phyloP scores from a whole-genome alignment of 2,888 invertebrate genomes.

The Hyposoter dolosus region DNA sequence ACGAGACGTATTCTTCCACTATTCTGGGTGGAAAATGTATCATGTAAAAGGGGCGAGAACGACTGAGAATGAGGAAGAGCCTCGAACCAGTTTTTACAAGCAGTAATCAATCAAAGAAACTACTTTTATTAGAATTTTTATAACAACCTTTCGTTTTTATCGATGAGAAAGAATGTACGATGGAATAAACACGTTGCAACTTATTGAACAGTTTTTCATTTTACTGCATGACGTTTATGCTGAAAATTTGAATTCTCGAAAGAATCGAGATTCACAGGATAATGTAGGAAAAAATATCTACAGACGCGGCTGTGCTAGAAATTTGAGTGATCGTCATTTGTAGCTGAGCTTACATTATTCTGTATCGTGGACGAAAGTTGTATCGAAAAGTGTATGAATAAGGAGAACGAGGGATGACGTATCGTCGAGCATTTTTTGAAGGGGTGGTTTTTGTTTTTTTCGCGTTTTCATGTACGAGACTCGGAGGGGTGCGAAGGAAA shows the following conservation, averaged over 20 bases:
- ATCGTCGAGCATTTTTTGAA: slow-evolving; percentile 74
- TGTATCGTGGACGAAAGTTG: slow-evolving; percentile 26
- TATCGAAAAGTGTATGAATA: slow-evolving; percentile 64
- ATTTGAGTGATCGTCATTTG: slow-evolving; percentile 10
- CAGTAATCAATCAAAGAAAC: slow-evolving; percentile 18
- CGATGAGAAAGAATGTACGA: background rate
- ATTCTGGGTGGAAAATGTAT: slow-evolving; percentile 1
- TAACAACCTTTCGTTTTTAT: background rate
- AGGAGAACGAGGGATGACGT: slow-evolving; percentile 79
- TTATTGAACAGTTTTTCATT: background rate
- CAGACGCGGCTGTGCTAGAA: background rate
- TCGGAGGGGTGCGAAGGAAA: background rate
- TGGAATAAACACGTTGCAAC: background rate
- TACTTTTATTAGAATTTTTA: background rate
- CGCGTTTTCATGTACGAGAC: background rate
- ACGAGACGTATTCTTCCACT: slow-evolving; percentile 36
- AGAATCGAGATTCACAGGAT: background rate
- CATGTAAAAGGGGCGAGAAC: background rate
- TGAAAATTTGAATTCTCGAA: background rate
- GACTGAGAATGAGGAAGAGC: background rate
- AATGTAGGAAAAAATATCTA: background rate
- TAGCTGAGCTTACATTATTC: slow-evolving; percentile 2
- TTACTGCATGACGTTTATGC: background rate
- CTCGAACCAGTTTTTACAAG: background rate
- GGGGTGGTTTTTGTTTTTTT: slow-evolving; percentile 68